Evolutionary conservation across 1,140 invertebrate genomes (phyloP).

Genomic region (Trichogramma pretiosum): DNA sequence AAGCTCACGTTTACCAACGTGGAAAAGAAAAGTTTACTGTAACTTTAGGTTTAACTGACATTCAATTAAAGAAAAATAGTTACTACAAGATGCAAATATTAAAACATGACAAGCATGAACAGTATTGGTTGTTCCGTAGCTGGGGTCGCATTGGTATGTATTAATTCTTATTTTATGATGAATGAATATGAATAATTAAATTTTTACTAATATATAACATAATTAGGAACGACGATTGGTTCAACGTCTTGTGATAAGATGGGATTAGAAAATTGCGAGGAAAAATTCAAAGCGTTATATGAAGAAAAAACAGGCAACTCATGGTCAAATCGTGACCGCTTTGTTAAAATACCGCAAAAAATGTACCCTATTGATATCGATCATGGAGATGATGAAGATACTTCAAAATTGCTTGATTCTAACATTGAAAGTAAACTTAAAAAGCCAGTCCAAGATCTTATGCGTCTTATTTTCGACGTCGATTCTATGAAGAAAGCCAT

Average conservation of each 20-base stretch:
- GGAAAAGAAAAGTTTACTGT: slow-evolving; percentile 61
- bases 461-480: slow-evolving; percentile 85
- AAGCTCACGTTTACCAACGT: slow-evolving; percentile 69
- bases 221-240: slow-evolving; percentile 76
- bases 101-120: slow-evolving; percentile 59
- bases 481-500: slow-evolving; percentile 86
- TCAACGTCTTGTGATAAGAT: slow-evolving; percentile 64
- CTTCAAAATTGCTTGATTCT: slow-evolving; percentile 30
- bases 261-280: slow-evolving; percentile 52
- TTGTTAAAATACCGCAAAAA: slow-evolving; percentile 70
- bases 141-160: slow-evolving; percentile 79
- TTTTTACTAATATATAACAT: no score
- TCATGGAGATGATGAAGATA: slow-evolving; percentile 54
- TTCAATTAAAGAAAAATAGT: slow-evolving; percentile 81
- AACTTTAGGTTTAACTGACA: slow-evolving; percentile 77
- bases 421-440: slow-evolving; percentile 59
- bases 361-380: slow-evolving; percentile 90
- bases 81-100: slow-evolving; percentile 93
- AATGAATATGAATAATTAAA: no score
- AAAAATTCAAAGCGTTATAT: slow-evolving; percentile 62
- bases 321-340: slow-evolving; percentile 61
- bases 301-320: slow-evolving; percentile 78
- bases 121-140: slow-evolving; percentile 75
- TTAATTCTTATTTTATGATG: neutral
- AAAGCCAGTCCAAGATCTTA: slow-evolving; percentile 70